These are phyloP conservation scores for Eleutherodactylus coqui DNA, from an alignment of 2,797 vertebrate species.

Conservation along the genomic window DNA sequence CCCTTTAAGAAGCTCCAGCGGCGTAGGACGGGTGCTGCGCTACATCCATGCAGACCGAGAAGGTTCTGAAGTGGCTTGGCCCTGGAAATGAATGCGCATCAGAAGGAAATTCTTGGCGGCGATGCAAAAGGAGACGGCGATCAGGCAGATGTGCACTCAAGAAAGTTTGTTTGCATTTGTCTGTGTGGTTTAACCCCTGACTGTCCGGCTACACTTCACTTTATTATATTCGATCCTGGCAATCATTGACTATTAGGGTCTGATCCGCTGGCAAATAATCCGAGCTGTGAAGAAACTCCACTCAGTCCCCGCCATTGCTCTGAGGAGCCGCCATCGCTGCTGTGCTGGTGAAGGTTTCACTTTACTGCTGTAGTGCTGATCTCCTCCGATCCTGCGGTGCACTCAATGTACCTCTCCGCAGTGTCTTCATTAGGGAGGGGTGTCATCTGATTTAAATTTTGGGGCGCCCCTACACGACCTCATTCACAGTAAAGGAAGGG, in stretches of 20 bases:
- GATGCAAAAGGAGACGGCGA: neutral
- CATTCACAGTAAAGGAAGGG: too few species aligned
- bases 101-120: constrained; percentile 15
- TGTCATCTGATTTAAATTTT: too few species aligned
- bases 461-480: too few species aligned
- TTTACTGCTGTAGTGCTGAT: neutral
- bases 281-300: neutral
- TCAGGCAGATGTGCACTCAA: constrained; percentile 26
- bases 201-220: neutral
- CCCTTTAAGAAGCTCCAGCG: neutral
- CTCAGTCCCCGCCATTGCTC: neutral
- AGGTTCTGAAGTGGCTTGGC: neutral
- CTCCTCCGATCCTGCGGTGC: neutral
- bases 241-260: neutral
- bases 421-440: too few species aligned
- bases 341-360: neutral
- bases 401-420: too few species aligned
- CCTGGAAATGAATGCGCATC: constrained; percentile 30
- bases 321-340: neutral
- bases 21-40: neutral
- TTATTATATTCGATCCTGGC: neutral
- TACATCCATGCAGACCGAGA: neutral
- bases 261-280: neutral
- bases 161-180: constrained; percentile 20
- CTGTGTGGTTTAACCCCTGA: constrained; percentile 23